Evolutionary conservation across 2,113 vertebrate species (phyloP).

Genomic region (Regulus satrapa): DNA sequence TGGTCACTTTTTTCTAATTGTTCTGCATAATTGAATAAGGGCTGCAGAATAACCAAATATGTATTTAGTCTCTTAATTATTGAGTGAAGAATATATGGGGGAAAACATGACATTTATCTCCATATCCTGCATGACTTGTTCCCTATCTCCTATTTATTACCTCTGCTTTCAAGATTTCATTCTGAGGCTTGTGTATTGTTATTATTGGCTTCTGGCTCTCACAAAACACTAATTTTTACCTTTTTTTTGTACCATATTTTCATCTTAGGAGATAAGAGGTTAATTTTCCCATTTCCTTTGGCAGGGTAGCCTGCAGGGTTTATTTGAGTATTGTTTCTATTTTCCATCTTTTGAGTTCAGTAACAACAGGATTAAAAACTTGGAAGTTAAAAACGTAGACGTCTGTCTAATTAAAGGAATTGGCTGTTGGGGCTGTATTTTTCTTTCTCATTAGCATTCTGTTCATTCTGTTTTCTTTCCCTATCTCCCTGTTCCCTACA

Average conservation of each 20-base stretch:
- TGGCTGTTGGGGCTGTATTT: background rate
- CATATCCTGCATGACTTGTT: background rate
- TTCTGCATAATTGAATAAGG: background rate
- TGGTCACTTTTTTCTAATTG: background rate
- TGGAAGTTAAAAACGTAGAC: background rate
- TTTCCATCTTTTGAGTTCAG: background rate
- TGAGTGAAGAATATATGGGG: background rate
- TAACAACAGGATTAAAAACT: constrained; percentile 25
- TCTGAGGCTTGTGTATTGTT: background rate
- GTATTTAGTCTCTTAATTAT: background rate
- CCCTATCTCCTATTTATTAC: fast-evolving
- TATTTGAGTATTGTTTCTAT: background rate
- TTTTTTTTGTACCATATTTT: background rate
- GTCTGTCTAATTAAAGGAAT: constrained; percentile 14
- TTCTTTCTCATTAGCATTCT: constrained; percentile 38
- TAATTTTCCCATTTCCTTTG: background rate
- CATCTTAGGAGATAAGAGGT: background rate
- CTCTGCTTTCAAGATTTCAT: background rate
- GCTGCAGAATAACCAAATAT: background rate
- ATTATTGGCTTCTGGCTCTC: background rate
- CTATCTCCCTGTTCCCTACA: constrained; percentile 42
- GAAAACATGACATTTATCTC: background rate
- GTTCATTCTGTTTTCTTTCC: constrained; percentile 24
- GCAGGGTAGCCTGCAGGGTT: background rate
- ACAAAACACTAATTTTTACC: background rate